Evolutionary conservation across 2,113 vertebrate species (phyloP), one percentile per base, ranked within the genome.

Genomic region (Chascanopsetta lugubris): DNA sequence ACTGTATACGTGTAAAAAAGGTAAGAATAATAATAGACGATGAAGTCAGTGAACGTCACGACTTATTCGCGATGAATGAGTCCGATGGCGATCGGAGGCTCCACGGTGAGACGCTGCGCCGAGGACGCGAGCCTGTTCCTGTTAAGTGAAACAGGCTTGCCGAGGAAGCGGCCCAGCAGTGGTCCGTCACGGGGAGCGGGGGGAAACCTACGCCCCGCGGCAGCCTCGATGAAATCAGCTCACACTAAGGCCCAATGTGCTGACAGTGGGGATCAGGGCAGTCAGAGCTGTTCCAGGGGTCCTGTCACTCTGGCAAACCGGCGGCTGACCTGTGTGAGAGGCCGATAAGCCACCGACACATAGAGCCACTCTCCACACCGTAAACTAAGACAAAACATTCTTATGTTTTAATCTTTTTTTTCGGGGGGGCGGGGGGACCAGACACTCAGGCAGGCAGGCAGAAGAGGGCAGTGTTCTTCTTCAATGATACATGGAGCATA

Each of bases 191-290:
- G 30, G 43, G 47, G 50, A 70, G 59, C 42, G 25, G 40, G 32
- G 29, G 24, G 61, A 26, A 18, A 72, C 51, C 62, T 51, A 63
- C 38, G 27, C 29, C 58, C 54, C 72, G 72, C 48, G 51, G 48
- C 69, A 77, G 84, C 54, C 75, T 75, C 81, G 87, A 85, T 88
- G 86, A 86, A 87, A 84, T 85, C 80, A 78, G 72, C 86, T 84
- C 69, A 40, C 80, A 79, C 80, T 62, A 62, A 70, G 63, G 21
- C 66, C 66, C n/a, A 26, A 62, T 49, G 85, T 79, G 88, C 79
- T 90, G 87, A 91, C 86, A 88, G 85, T 72, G 42, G 66, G 87
- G 88, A 88, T 89, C 78, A 85, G 68, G 81, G 58, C 61, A 45
- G 65, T 64, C 69, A 26, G 65, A 85, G 82, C 81, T 83, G 83